phyloP scores from a whole-genome alignment of 1,140 invertebrate species.

The Piezodorus guildinii region DNA sequence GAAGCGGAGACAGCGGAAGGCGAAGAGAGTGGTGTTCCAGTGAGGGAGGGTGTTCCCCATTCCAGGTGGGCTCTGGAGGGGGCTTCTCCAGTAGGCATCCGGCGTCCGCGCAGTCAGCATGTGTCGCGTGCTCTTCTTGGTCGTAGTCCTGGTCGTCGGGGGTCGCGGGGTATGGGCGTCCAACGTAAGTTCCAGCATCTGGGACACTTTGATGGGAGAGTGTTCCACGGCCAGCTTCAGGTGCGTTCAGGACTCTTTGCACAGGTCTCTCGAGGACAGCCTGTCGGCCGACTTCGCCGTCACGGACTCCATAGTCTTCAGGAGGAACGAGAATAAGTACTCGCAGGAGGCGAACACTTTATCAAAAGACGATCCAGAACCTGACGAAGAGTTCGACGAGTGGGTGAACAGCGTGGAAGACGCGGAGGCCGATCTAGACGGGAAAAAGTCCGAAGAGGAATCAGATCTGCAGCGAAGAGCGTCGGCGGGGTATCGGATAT shows the following conservation, averaged over 20 bases:
- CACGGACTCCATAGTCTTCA: conserved; percentile 54
- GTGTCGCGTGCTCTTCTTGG: too few species aligned
- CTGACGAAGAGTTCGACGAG: conserved; percentile 35
- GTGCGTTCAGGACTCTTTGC: conserved; percentile 65
- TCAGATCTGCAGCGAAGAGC: conserved; percentile 37
- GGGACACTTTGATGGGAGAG: conserved; percentile 55
- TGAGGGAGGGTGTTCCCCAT: too few species aligned
- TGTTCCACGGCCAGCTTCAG: conserved; percentile 52
- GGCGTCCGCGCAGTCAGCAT: too few species aligned
- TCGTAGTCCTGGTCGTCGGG: neutral
- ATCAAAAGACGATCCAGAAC: neutral
- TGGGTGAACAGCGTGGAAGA: conserved; percentile 33
- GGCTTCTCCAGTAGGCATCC: too few species aligned
- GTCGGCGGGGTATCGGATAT: conserved; percentile 59
- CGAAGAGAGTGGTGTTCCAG: too few species aligned
- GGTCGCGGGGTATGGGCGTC: neutral
- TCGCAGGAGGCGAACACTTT: conserved; percentile 12
- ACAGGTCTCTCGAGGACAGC: conserved; percentile 50
- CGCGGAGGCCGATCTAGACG: conserved; percentile 30
- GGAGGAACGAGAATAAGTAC: conserved; percentile 41
- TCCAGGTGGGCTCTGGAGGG: too few species aligned
- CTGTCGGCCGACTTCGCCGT: conserved; percentile 55
- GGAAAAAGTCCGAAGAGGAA: conserved; percentile 30
- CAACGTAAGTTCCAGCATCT: conserved; percentile 34
- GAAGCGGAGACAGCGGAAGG: too few species aligned